These are phyloP conservation scores for Axea sp. DNA, from an alignment of 2,888 invertebrate species.

Conservation along the genomic window DNA sequence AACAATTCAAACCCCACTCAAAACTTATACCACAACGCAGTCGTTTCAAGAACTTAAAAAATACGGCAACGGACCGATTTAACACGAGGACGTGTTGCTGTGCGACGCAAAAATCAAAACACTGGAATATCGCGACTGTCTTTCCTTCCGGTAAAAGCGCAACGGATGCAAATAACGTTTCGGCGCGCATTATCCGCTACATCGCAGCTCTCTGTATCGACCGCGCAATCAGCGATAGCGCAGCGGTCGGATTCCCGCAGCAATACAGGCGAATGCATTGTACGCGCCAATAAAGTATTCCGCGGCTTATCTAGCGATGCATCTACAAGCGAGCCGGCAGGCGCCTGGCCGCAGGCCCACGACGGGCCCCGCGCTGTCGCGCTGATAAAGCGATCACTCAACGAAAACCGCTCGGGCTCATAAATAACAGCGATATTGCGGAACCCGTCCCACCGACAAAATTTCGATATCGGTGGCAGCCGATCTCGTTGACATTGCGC, in stretches of 20 bases:
- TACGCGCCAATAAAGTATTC: constrained; percentile 61
- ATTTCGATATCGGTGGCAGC: constrained; percentile 40
- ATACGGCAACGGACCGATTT: constrained; percentile 13
- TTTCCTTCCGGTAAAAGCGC: constrained; percentile 48
- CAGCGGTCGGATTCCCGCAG: constrained; percentile 50
- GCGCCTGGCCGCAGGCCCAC: too few species aligned
- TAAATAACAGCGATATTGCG: constrained; percentile 35
- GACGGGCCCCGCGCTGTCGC: too few species aligned
- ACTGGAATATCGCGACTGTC: constrained; percentile 24
- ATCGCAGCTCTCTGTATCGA: constrained; percentile 37
- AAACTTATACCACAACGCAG: too few species aligned
- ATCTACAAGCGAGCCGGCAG: constrained; percentile 43
- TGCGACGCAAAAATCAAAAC: constrained; percentile 20
- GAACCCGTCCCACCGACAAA: constrained; percentile 13
- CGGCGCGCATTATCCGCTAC: constrained; percentile 41
- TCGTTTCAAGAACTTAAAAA: constrained; percentile 11
- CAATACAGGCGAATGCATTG: constrained; percentile 53
- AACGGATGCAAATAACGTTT: constrained; percentile 38
- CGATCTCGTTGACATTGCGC: constrained; percentile 55
- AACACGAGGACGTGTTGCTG: constrained; percentile 12
- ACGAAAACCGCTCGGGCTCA: constrained; percentile 43
- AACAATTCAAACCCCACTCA: too few species aligned
- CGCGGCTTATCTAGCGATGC: constrained; percentile 54
- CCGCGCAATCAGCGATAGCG: constrained; percentile 51
- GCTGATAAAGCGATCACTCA: constrained; percentile 60